These are phyloP conservation scores for Phodopus roborovskii DNA, from an alignment of 2,113 vertebrate genomes.

Conservation along the genomic window DNA sequence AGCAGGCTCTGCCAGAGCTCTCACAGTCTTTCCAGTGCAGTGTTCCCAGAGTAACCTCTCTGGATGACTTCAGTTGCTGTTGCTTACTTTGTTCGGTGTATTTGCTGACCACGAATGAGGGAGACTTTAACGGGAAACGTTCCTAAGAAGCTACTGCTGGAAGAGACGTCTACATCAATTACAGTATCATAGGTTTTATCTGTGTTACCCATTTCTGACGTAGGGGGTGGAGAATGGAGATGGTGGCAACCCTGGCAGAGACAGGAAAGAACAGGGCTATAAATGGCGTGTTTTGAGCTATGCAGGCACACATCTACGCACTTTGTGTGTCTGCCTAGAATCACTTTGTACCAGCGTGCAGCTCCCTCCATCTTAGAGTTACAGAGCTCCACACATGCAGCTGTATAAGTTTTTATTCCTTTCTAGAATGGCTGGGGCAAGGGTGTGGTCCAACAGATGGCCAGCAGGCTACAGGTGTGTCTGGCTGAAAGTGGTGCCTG, in stretches of 20 bases:
- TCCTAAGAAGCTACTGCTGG: not conserved
- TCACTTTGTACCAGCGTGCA: rapidly evolving
- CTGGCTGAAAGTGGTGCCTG: conserved; percentile 45
- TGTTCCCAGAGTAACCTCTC: not conserved
- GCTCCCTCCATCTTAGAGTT: not conserved
- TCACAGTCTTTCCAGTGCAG: not conserved
- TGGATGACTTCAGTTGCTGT: rapidly evolving
- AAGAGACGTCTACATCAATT: not conserved
- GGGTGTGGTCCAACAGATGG: conserved; percentile 68
- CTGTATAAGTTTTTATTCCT: not conserved
- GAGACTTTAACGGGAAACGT: not conserved
- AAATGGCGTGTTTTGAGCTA: rapidly evolving
- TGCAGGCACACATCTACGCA: no score
- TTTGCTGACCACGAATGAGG: not conserved
- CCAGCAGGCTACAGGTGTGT: conserved; percentile 63
- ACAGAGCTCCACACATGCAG: not conserved
- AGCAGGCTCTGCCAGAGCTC: not conserved
- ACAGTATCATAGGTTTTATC: not conserved
- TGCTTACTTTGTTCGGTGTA: not conserved
- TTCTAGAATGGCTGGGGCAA: not conserved
- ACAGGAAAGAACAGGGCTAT: not conserved
- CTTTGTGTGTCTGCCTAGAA: not conserved
- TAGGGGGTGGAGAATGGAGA: not conserved
- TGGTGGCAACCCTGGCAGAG: not conserved
- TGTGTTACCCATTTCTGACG: not conserved